Evolutionary conservation across 2,888 invertebrate genomes (phyloP), one percentile per base, ranked within the genome.

Genomic region (Drosophila colorata): DNA sequence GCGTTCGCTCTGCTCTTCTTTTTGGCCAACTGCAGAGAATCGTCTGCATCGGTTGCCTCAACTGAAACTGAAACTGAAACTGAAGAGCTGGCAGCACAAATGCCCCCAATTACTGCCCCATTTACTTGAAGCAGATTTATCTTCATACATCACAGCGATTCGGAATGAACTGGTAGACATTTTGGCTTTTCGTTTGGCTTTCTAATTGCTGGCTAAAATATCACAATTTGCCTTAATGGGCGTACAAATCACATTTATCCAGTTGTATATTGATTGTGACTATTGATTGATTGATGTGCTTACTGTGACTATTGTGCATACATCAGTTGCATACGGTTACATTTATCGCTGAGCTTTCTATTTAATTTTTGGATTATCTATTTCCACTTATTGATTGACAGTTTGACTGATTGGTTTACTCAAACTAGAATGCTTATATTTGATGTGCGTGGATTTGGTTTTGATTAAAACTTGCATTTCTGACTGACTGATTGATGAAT

Each of bases 81-180:
- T 13, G n/a, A n/a, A 33, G 33, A 25, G 28, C 58, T 14, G 20
- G n/a, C 38, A 23, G 6, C 3, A 23, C 23, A 40, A 46, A 33
- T 40, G 61, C 11, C 16, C 31, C 58, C 58, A 44, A 60, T 43
- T 28, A 40, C 9, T 43, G 43, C 9, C 20, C 20, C 38, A 40
- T 43, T 35, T 37, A n/a, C 20, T 25, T n/a, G n/a, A 16, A 16
- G 20, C 6, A 20, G 33, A 33, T 41, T 28, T 41, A 16, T 20
- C 49, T 48, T 25, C n/a, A 49, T 20, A 18, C 41, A 67, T 67
- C 41, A 66, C 6, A n/a, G 8, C 25, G n/a, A 31, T 9, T 13
- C 5, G 1, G 2, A 16, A 4, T 16, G 9, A 38, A 18, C 38
- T 40, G 25, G 37, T 7, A 25, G 8, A 16, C 16, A 23, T 23